These are phyloP conservation scores for Andrena chrysosceles DNA, from an alignment of 2,888 invertebrate genomes.

Conservation along the genomic window DNA sequence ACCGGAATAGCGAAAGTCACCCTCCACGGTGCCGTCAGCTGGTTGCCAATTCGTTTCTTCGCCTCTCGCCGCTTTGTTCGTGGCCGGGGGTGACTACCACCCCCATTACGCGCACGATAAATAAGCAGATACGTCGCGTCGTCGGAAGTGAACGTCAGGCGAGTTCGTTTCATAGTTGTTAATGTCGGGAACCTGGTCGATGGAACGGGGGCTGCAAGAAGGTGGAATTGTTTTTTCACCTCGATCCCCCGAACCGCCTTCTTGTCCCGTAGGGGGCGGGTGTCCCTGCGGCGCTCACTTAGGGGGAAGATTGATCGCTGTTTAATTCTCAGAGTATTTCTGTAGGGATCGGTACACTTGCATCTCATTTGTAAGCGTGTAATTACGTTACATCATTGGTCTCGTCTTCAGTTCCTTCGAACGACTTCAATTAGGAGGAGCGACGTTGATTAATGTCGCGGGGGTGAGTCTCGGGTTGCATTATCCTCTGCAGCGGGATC, in stretches of 20 bases:
- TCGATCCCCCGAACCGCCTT: conserved; percentile 32
- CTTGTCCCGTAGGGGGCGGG: neutral
- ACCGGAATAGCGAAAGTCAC: conserved; percentile 62
- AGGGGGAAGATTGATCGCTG: conserved; percentile 45
- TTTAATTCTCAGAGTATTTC: conserved; percentile 50
- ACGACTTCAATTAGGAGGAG: conserved; percentile 14
- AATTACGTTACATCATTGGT: conserved; percentile 15
- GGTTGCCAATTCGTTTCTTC: conserved; percentile 73
- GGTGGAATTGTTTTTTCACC: conserved; percentile 54
- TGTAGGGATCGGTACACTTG: conserved; percentile 32
- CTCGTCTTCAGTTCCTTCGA: conserved; percentile 17
- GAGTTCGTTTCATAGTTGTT: conserved; percentile 62
- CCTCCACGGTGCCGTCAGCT: conserved; percentile 40
- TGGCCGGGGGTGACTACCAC: conserved; percentile 47
- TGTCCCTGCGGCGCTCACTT: conserved; percentile 6
- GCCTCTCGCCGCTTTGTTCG: conserved; percentile 67
- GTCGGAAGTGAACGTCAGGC: conserved; percentile 54
- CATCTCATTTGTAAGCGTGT: conserved; percentile 8
- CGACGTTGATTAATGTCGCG: conserved; percentile 22
- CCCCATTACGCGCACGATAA: conserved; percentile 71
- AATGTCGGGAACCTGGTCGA: conserved; percentile 20
- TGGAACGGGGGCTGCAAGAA: conserved; percentile 26
- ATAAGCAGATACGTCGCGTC: conserved; percentile 74
- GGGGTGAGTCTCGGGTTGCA: neutral
- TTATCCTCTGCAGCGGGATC: neutral